phyloP scores from a whole-genome alignment of 1,140 invertebrate genomes.

The Drosophila nigrodunni region DNA sequence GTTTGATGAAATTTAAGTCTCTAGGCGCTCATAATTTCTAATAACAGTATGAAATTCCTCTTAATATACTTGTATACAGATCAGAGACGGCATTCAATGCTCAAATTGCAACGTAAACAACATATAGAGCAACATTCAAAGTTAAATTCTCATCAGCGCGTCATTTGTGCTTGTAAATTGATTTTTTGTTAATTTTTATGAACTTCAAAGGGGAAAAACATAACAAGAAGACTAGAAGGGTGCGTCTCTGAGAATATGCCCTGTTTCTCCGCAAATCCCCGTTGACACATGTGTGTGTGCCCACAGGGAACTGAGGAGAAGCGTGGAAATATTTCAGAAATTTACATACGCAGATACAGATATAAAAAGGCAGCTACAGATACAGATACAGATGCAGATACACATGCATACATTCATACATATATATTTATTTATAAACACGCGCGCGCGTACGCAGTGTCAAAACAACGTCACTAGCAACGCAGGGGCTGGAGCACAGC shows the following conservation, averaged over 20 bases:
- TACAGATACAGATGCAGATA: not conserved
- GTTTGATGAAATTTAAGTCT: too few species aligned
- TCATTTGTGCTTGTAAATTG: slow-evolving; percentile 77
- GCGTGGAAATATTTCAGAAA: slow-evolving; percentile 72
- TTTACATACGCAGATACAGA: slow-evolving; percentile 31
- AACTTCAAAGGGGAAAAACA: slow-evolving; percentile 69
- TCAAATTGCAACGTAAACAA: slow-evolving; percentile 68
- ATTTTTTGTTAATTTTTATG: slow-evolving; percentile 80
- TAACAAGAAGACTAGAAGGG: slow-evolving; percentile 47
- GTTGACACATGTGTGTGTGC: slow-evolving; percentile 51
- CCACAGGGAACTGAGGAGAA: slow-evolving; percentile 24
- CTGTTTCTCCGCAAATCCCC: not conserved
- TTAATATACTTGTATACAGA: slow-evolving; percentile 7
- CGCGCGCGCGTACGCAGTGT: slow-evolving; percentile 76
- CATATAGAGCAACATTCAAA: slow-evolving; percentile 37
- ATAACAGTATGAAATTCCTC: too few species aligned
- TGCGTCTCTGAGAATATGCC: slow-evolving; percentile 23
- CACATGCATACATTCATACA: slow-evolving; percentile 8
- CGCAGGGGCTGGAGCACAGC: not conserved
- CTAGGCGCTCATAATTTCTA: too few species aligned
- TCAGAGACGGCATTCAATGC: slow-evolving; percentile 44
- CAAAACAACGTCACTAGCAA: slow-evolving; percentile 74
- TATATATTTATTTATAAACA: slow-evolving; percentile 76
- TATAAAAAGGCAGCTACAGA: slow-evolving; percentile 5
- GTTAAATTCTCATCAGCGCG: slow-evolving; percentile 64